Base-by-base conservation (phyloP, 2,888 invertebrate species). In the Diarsia brunnea region DNA sequence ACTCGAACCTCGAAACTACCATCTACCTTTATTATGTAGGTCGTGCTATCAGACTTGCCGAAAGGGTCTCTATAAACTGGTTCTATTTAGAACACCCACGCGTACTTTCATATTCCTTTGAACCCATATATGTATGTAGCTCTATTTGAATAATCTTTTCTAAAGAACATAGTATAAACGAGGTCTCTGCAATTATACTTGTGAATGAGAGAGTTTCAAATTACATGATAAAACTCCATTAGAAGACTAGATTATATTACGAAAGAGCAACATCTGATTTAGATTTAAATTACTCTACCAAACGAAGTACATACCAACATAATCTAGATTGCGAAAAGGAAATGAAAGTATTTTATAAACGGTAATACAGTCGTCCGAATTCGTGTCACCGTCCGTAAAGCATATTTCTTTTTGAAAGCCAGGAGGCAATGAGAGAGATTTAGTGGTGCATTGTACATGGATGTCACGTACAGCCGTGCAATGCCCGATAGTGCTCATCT, bases 401-500 rank as follows among this genome's bases (percentile, higher is more conserved):
- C 86, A 88, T 89, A 90, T 90, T 89, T 89, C 85, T 88, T 87
- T 88, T 88, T 85, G 82, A 88, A 89, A 87, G 81, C 81, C 69
- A 81, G 79, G 79, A 80, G 85, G 86, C 86, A 87, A 85, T 85
- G 86, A 85, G 88, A 88, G 89, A 90, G 91, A 91, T 93, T 92
- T 93, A 91, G 89, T 91, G 85, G 87, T 85, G 88, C 86, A 88
- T 91, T 91, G 87, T 89, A 81, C 81, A 93, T 92, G 90, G 86
- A 82, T 86, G 92, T 92, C 94, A 94, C 94, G 94, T 92, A 87
- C 89, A 88, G 82, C 82, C 91, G 91, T 93, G 92, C 92, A 92
- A 91, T 93, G 92, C 89, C 91, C 92, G 92, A 93, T 93, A 92
- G 90, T 88, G 88, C 91, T 92, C 91, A 93, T 92, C 92, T 92